Percentiles rank a stretch among this genome's conserved stretches.
These are phyloP conservation scores for Cremastinae sp. DNA, from an alignment of 2,888 invertebrate species.

Conservation along the genomic window DNA sequence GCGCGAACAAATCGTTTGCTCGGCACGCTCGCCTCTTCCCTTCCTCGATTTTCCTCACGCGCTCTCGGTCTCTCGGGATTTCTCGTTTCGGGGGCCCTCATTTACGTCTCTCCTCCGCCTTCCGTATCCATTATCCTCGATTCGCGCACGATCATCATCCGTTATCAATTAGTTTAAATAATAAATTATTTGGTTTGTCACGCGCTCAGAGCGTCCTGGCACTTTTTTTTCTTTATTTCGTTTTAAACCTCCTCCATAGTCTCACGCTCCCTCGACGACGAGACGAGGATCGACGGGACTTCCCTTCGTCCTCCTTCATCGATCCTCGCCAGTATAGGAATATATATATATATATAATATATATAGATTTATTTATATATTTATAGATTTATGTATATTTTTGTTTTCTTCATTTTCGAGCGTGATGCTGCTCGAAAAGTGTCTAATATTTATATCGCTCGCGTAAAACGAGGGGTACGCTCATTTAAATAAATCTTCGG, in stretches of 20 bases:
- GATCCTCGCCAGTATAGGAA: slow-evolving; percentile 34
- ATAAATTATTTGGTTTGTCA: slow-evolving; percentile 81
- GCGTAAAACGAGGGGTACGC: background rate
- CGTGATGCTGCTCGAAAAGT: slow-evolving; percentile 4
- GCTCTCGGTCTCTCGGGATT: background rate
- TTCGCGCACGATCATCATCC: slow-evolving; percentile 65
- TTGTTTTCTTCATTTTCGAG: slow-evolving; percentile 10
- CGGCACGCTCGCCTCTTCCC: background rate
- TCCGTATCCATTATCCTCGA: background rate
- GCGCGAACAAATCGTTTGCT: slow-evolving; percentile 41
- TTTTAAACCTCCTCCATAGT: background rate
- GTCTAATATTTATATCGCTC: slow-evolving; percentile 15
- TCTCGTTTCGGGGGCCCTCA: background rate
- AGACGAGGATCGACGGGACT: slow-evolving; percentile 3
- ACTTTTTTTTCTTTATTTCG: slow-evolving; percentile 69
- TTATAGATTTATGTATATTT: too few species aligned
- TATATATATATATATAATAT: background rate
- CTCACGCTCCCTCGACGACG: slow-evolving; percentile 10
- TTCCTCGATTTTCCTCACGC: slow-evolving; percentile 7
- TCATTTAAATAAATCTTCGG: background rate
- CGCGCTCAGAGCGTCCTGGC: slow-evolving; percentile 80
- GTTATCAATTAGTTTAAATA: slow-evolving; percentile 74
- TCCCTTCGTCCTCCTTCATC: background rate
- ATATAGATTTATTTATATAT: too few species aligned
- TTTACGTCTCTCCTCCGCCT: background rate